These are phyloP conservation scores for Oxygymnocypris stewartii DNA, from an alignment of 2,113 vertebrate genomes.

Conservation along the genomic window DNA sequence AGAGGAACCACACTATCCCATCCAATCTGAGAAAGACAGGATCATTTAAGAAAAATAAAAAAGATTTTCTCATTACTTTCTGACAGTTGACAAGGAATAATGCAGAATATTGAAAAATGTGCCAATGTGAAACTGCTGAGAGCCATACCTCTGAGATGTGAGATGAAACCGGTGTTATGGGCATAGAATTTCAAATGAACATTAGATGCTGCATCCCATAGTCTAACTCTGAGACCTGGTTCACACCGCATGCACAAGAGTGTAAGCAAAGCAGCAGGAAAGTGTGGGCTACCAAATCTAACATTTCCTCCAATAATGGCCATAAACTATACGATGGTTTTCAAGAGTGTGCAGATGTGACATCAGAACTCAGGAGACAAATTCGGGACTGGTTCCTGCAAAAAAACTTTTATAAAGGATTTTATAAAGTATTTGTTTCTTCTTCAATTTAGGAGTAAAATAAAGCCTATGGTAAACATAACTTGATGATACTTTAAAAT, in stretches of 20 bases:
- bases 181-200: background rate
- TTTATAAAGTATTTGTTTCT: too few relatives aligned
- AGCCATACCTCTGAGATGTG: background rate
- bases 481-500: background rate
- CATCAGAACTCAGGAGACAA: background rate
- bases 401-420: too few relatives aligned
- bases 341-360: too few relatives aligned
- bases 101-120: slow-evolving; percentile 8
- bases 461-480: too few relatives aligned
- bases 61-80: background rate
- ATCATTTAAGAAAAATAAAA: background rate
- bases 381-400: background rate
- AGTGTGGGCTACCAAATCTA: background rate
- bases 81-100: background rate
- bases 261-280: background rate
- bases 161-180: background rate
- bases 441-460: too few relatives aligned
- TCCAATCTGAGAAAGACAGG: background rate
- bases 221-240: background rate
- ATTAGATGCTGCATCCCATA: background rate
- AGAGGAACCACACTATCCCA: background rate
- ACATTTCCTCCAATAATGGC: background rate
- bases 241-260: background rate
- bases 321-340: background rate
- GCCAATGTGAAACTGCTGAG: slow-evolving; percentile 2